Conservation (phyloP, 2,888 invertebrate species). For the Scaptomyza caliginosa region DNA sequence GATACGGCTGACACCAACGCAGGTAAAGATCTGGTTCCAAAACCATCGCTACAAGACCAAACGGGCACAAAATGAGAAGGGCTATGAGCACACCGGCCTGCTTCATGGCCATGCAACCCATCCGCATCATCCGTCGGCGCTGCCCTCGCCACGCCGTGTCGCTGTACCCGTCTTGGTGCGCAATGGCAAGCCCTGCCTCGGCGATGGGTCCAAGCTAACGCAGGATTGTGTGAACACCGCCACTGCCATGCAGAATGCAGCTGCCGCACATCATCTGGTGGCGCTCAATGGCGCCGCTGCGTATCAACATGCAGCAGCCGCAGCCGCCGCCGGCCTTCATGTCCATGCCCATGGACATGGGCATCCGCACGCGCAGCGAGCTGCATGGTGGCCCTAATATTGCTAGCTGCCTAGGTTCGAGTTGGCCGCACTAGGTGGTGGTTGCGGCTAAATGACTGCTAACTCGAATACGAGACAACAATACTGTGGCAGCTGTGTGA, state of each 20-base stretch:
- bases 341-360: constrained; percentile 77
- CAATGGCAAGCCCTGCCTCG: constrained; percentile 95
- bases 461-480: constrained; percentile 79
- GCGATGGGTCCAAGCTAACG: constrained; percentile 84
- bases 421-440: constrained; percentile 20
- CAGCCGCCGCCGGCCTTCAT: constrained; percentile 83
- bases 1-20: constrained; percentile 97
- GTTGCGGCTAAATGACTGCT: constrained; percentile 26
- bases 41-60: constrained; percentile 99
- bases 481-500: constrained; percentile 19
- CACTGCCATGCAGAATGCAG: constrained; percentile 84
- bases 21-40: constrained; percentile 99
- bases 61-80: constrained; percentile 97
- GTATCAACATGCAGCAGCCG: constrained; percentile 83
- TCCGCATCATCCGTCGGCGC: constrained; percentile 84
- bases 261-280: constrained; percentile 73
- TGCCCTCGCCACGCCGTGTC: constrained; percentile 94
- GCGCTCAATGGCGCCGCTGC: constrained; percentile 75
- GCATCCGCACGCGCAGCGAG: constrained; percentile 74
- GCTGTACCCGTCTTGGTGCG: constrained; percentile 97
- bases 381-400: constrained; percentile 84
- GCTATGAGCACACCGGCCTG: constrained; percentile 86
- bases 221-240: constrained; percentile 84
- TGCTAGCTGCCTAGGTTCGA: constrained; percentile 61
- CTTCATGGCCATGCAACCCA: constrained; percentile 76